Evolutionary conservation across 1,140 invertebrate genomes (phyloP).

Genomic region (Leptoteleia sp.): DNA sequence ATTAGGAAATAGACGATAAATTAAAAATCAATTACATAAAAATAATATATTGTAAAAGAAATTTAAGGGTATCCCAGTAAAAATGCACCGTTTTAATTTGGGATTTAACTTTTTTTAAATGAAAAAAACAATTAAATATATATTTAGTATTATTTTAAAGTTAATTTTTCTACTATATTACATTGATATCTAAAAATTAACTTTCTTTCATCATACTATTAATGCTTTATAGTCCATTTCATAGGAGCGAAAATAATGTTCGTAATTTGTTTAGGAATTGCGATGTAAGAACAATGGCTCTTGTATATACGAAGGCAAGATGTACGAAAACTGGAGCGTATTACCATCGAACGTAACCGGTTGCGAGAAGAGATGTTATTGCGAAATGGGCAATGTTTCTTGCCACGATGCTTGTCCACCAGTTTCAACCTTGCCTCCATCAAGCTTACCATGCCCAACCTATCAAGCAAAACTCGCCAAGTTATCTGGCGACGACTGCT

Average conservation of each 20-base stretch:
- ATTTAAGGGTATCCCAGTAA: too few species aligned
- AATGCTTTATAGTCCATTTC: too few species aligned
- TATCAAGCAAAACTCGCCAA: slow-evolving; percentile 85
- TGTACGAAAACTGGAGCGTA: slow-evolving; percentile 83
- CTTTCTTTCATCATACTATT: too few species aligned
- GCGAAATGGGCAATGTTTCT: slow-evolving; percentile 91
- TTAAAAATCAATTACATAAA: too few species aligned
- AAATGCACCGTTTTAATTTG: too few species aligned
- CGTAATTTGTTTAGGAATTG: slow-evolving; percentile 81
- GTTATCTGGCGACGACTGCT: slow-evolving; percentile 90
- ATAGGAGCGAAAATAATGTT: neutral
- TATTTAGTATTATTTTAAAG: too few species aligned
- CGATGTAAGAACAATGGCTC: slow-evolving; percentile 89
- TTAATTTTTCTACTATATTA: too few species aligned
- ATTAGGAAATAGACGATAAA: too few species aligned
- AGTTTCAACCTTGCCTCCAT: slow-evolving; percentile 87
- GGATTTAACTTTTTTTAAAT: too few species aligned
- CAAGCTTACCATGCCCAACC: slow-evolving; percentile 86
- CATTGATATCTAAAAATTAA: too few species aligned
- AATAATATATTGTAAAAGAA: too few species aligned
- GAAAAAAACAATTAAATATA: too few species aligned
- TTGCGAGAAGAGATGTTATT: slow-evolving; percentile 92
- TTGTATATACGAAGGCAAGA: slow-evolving; percentile 85
- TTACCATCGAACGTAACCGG: slow-evolving; percentile 85
- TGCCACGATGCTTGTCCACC: slow-evolving; percentile 90